Percentiles rank a stretch among this genome's conserved stretches.
phyloP scores from a whole-genome alignment of 2,888 invertebrate genomes.

The Proisotoma minuta region DNA sequence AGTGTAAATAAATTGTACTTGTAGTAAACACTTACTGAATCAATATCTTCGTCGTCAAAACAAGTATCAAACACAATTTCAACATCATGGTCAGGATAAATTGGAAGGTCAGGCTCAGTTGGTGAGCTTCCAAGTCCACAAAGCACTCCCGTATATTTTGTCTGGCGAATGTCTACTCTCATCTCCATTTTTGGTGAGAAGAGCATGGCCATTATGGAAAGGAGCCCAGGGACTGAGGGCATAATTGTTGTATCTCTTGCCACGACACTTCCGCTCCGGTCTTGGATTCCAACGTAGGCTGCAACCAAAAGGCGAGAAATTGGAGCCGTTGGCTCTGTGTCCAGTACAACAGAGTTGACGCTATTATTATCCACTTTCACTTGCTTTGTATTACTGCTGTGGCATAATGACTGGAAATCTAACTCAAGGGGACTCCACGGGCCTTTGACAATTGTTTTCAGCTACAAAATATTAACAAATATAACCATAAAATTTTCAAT shows the following conservation, averaged over 20 bases:
- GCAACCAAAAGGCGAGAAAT: constrained; percentile 61
- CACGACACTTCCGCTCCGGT: constrained; percentile 36
- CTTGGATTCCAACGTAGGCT: constrained; percentile 55
- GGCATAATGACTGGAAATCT: constrained; percentile 60
- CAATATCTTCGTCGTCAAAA: constrained; percentile 62
- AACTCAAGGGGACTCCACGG: constrained; percentile 80
- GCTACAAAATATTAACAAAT: constrained; percentile 28
- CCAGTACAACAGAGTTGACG: constrained; percentile 78
- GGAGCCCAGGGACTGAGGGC: constrained; percentile 81
- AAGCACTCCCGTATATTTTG: constrained; percentile 67
- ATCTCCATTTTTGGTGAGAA: constrained; percentile 76
- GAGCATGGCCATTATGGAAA: constrained; percentile 68
- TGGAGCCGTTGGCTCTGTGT: constrained; percentile 70
- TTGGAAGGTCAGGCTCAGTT: constrained; percentile 52
- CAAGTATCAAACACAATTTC: constrained; percentile 72
- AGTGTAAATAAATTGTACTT: not conserved
- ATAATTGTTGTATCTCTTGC: constrained; percentile 71
- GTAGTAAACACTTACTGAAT: constrained; percentile 54
- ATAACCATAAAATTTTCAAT: too few species aligned
- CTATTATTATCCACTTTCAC: constrained; percentile 69
- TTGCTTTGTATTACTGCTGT: constrained; percentile 57
- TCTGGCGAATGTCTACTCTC: constrained; percentile 45
- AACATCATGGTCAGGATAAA: constrained; percentile 79
- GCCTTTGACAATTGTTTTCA: constrained; percentile 61
- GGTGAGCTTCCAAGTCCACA: constrained; percentile 72